Percentiles rank a stretch among this genome's conserved stretches.
These are phyloP conservation scores for Apogon talboti DNA, from an alignment of 2,797 vertebrate genomes.

Conservation along the genomic window DNA sequence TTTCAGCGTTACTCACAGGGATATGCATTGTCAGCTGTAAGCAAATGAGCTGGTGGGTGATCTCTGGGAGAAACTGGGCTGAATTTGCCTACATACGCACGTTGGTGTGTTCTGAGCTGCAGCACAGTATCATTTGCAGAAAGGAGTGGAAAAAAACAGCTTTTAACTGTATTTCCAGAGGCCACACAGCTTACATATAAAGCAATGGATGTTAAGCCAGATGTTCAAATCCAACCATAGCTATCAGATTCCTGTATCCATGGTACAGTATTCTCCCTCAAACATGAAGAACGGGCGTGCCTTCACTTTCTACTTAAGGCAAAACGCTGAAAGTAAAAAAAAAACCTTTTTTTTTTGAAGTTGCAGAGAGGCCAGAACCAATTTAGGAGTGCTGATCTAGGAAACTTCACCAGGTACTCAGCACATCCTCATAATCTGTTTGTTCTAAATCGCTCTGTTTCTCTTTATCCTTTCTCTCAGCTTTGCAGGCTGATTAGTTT, in stretches of 20 bases:
- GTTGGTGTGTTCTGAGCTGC: slow-evolving; percentile 36
- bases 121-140: slow-evolving; percentile 52
- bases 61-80: slow-evolving; percentile 66
- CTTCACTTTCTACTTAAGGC: slow-evolving; percentile 50
- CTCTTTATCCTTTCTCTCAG: too few relatives aligned
- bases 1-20: slow-evolving; percentile 34
- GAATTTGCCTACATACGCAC: slow-evolving; percentile 61
- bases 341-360: too few relatives aligned
- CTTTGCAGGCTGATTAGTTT: too few relatives aligned
- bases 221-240: slow-evolving; percentile 66
- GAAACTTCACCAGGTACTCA: slow-evolving; percentile 35
- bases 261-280: slow-evolving; percentile 53
- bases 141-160: slow-evolving; percentile 54
- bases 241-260: slow-evolving; percentile 69
- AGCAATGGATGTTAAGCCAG: slow-evolving; percentile 51
- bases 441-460: too few relatives aligned
- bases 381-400: slow-evolving; percentile 45
- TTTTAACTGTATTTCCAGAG: slow-evolving; percentile 64
- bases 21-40: slow-evolving; percentile 70
- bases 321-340: too few relatives aligned
- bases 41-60: slow-evolving; percentile 63
- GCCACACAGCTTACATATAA: slow-evolving; percentile 54
- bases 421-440: slow-evolving; percentile 34
- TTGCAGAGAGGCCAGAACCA: slow-evolving; percentile 32
- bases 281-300: slow-evolving; percentile 41